These are phyloP conservation scores for Penelope pileata DNA, from an alignment of 2,113 vertebrate species.

Conservation along the genomic window DNA sequence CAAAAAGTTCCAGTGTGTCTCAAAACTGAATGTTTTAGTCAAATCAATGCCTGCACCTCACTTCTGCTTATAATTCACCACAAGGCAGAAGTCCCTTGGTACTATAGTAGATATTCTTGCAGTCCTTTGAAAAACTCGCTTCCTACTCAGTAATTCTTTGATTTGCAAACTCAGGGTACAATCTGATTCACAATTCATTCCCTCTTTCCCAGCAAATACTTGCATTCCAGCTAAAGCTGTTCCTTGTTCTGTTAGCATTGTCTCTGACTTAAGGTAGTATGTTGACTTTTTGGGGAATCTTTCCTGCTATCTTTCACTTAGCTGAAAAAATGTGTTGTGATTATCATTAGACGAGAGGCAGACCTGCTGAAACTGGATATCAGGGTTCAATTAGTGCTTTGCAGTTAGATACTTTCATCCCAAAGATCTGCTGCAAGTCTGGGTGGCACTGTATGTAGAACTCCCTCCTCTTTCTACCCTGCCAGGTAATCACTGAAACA, in stretches of 20 bases:
- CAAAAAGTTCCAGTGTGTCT: conserved; percentile 20
- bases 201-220: neutral
- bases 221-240: neutral
- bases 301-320: neutral
- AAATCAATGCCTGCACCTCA: conserved; percentile 22
- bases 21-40: conserved; percentile 25
- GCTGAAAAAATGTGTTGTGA: neutral
- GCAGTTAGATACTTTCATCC: neutral
- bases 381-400: neutral
- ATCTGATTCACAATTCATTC: neutral
- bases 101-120: conserved; percentile 4
- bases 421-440: neutral
- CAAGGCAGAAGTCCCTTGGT: conserved; percentile 29
- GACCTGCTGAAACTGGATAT: neutral
- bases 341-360: neutral
- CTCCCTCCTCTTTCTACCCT: neutral
- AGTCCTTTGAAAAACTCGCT: conserved; percentile 44
- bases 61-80: conserved; percentile 41
- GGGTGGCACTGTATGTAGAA: neutral
- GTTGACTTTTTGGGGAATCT: neutral
- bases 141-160: conserved; percentile 32
- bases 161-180: conserved; percentile 27
- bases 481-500: neutral
- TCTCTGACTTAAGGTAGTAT: neutral
- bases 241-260: neutral